Conservation (phyloP, 37 sponge, comb jelly and placozoan genomes). For the Aphrocallistes beatrix region DNA sequence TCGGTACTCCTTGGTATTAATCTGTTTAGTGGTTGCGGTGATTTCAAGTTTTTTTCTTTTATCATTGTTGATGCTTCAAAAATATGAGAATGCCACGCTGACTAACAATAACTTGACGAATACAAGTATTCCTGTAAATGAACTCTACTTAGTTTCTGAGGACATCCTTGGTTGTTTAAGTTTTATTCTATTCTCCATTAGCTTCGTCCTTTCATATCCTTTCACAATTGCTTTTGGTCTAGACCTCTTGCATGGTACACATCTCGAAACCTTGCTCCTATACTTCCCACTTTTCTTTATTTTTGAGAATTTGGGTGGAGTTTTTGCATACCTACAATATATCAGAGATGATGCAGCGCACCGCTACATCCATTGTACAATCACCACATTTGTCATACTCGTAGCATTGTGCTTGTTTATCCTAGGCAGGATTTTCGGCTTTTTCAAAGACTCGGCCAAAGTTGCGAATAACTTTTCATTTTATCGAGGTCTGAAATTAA, state of each 20-base stretch:
- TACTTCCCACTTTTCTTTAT: not conserved
- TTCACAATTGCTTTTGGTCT: not conserved
- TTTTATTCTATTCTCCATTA: not conserved
- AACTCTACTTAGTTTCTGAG: not conserved
- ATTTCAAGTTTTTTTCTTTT: not conserved
- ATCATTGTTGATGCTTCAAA: not conserved
- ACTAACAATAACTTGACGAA: no score
- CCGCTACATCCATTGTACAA: not conserved
- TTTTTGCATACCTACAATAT: not conserved
- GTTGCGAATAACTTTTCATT: constrained; percentile 12
- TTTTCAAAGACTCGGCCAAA: not conserved
- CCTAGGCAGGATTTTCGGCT: not conserved
- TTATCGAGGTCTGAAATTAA: not conserved
- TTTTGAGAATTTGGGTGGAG: not conserved
- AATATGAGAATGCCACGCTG: no score
- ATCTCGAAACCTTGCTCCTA: not conserved
- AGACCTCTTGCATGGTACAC: not conserved
- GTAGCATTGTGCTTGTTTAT: not conserved
- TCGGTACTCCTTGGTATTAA: not conserved
- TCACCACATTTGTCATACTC: not conserved
- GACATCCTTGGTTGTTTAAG: not conserved
- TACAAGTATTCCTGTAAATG: not conserved
- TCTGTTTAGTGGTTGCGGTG: not conserved
- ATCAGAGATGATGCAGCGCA: not conserved
- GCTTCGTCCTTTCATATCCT: not conserved